These are phyloP conservation scores for Rhopalosiphum nymphaeae DNA, from an alignment of 2,888 invertebrate species.

Conservation along the genomic window DNA sequence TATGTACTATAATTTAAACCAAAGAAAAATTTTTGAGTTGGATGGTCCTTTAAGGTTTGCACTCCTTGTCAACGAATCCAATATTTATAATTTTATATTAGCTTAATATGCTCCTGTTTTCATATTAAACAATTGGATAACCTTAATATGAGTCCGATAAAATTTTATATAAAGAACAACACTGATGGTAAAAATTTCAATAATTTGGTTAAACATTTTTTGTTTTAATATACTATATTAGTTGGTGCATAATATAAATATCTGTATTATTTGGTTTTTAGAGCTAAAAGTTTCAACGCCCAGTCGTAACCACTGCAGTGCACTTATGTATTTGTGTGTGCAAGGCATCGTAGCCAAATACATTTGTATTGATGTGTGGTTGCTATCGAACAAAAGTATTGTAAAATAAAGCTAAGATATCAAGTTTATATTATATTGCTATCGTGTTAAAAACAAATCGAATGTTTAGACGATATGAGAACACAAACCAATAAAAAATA, in stretches of 20 bases:
- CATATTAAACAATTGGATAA: too few relatives aligned
- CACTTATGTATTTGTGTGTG: neutral
- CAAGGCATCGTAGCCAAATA: neutral
- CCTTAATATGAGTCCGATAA: too few relatives aligned
- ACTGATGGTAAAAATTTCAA: neutral
- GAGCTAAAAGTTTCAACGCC: neutral
- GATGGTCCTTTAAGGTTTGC: too few relatives aligned
- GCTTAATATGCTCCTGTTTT: too few relatives aligned
- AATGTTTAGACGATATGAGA: too few relatives aligned
- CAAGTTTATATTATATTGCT: neutral
- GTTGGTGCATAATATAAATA: neutral
- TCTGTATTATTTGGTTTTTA: neutral
- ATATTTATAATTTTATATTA: too few relatives aligned
- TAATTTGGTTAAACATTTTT: neutral
- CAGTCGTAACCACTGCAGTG: neutral
- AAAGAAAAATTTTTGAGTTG: too few relatives aligned
- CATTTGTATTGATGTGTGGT: neutral
- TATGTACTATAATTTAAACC: too few relatives aligned
- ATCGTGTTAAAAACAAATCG: neutral
- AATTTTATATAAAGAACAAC: too few relatives aligned
- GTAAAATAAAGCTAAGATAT: neutral
- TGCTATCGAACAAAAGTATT: neutral
- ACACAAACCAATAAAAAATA: too few relatives aligned
- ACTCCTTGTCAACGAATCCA: too few relatives aligned
- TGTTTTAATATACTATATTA: neutral